Conservation (phyloP, 2,797 vertebrate genomes). For the Intellagama lesueurii region DNA sequence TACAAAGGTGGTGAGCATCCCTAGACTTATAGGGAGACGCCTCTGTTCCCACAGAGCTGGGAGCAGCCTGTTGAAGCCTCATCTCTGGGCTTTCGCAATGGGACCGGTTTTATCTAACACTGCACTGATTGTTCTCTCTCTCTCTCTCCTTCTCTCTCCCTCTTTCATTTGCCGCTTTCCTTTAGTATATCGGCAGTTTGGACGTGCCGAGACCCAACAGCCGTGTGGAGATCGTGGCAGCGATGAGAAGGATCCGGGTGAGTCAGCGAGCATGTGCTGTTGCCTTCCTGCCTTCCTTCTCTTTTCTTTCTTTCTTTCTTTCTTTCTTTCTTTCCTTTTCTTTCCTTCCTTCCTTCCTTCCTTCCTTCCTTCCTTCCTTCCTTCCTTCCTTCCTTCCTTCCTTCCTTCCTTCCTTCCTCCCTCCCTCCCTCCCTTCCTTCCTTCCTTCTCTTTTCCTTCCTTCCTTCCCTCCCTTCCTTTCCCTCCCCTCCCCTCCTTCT, state of each 20-base stretch:
- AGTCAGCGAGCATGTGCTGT: conserved; percentile 62
- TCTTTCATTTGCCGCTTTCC: neutral
- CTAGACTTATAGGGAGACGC: neutral
- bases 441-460: no score
- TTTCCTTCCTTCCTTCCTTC: neutral
- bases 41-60: neutral
- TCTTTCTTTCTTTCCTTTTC: neutral
- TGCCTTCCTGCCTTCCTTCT: neutral
- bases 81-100: neutral
- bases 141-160: no score
- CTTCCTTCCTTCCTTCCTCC: neutral
- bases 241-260: conserved; percentile 93
- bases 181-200: conserved; percentile 91
- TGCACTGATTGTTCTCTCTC: neutral
- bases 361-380: neutral
- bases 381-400: neutral
- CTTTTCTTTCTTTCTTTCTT: no score
- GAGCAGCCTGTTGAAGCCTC: neutral
- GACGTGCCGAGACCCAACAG: conserved; percentile 93
- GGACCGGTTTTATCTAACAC: no score
- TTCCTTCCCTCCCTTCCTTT: no score
- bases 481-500: no score
- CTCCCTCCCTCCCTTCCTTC: neutral
- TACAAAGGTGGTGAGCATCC: no score
- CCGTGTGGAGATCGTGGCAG: conserved; percentile 93